Evolutionary conservation across 2,797 vertebrate genomes (phyloP), one percentile per base, ranked within the genome.

Genomic region (Mormyrops boulengeri): DNA sequence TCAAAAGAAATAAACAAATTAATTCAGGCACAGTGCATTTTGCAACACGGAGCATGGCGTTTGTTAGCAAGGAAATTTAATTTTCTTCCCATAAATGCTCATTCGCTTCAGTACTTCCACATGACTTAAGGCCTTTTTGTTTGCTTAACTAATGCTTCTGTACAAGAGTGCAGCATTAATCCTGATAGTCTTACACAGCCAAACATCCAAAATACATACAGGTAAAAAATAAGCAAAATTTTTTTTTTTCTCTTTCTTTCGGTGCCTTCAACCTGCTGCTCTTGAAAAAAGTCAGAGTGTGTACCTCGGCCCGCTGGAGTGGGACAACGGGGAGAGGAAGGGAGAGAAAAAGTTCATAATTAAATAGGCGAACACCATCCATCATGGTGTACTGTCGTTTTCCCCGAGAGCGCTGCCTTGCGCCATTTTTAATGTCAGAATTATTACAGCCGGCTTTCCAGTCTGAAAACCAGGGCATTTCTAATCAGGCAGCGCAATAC

Each of bases 381-480:
- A 92, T 94, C 93, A 93, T 90, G 91, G 92, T 3, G 89, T 92
- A 92, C 92, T 91, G 91, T 41, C 60, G 84, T 19, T 90, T 90
- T 93, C 52, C 47, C 80, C 92, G 69, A 85, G 90, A 90, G 69
- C 90, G 7, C 50, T 69, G 69, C 47, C 60, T 89, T 80, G 30
- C 14, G 9, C 66, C 34, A n/a, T 90, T 88, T 80, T 80, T 80
- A 82, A 88, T 82, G 66, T 88, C 87, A 22, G 26, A 38, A 52
- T 52, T 87, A 86, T 89, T 69, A 87, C 26, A 49, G 47, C 66
- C 41, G 49, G 17, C 57, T 47, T 52, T 87, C 84, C 53, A 52
- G 47, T 34, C 66, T 30, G 88, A 60, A 47, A 38, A 62, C 38
- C 12, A 41, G 52, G 6, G 38, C 73, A 55, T 55, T 84, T 50